Conservation (phyloP, 1,140 invertebrate species). For the Eriocheir sinensis region DNA sequence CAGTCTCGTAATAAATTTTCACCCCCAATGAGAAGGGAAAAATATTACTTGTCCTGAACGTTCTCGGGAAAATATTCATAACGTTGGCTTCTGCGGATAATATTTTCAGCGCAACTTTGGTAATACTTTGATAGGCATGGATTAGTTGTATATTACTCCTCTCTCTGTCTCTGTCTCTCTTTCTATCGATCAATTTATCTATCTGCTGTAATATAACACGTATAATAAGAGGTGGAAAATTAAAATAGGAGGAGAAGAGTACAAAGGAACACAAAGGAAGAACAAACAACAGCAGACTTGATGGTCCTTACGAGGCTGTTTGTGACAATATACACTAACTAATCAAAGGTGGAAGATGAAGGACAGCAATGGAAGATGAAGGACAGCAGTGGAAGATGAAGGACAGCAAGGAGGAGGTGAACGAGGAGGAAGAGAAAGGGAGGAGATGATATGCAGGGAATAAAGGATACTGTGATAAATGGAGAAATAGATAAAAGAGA, state of each 20-base stretch:
- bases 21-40: background rate
- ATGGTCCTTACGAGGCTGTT: no score
- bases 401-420: no score
- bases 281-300: no score
- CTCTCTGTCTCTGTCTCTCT: background rate
- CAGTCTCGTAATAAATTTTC: background rate
- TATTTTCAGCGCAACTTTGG: background rate
- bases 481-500: background rate
- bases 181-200: background rate
- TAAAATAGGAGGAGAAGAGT: no score
- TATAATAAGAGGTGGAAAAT: no score
- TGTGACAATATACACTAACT: no score
- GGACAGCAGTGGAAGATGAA: no score
- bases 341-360: no score
- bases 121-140: background rate
- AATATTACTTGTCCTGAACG: background rate
- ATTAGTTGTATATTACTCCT: background rate
- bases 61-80: background rate
- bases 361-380: no score
- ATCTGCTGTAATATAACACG: no score
- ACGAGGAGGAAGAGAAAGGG: no score
- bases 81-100: background rate
- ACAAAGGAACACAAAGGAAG: no score
- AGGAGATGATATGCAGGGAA: conserved; percentile 3
- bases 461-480: background rate